A percentile compares a stretch with the other conserved stretches of the same genome.
Evolutionary conservation across 2,888 invertebrate genomes (phyloP).

Genomic region (Pristionchus mayeri): DNA sequence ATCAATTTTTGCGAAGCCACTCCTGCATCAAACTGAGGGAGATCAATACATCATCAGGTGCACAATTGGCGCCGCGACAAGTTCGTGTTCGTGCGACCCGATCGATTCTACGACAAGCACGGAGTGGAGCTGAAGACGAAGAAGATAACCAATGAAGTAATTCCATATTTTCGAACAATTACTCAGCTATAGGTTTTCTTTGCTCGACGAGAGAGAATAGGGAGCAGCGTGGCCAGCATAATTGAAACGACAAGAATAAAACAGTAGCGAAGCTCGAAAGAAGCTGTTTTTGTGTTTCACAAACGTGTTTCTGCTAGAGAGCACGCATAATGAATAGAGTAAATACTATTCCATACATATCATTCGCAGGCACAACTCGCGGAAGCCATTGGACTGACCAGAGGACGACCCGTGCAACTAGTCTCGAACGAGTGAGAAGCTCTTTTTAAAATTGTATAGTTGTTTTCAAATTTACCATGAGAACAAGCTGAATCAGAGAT

Average conservation of each 20-base stretch:
- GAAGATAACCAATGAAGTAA: neutral
- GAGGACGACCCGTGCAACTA: constrained; percentile 11
- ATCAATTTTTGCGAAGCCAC: too few species aligned
- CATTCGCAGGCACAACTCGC: neutral
- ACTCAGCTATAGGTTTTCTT: neutral
- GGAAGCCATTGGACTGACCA: constrained; percentile 7
- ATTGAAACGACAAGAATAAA: too few species aligned
- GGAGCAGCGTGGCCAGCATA: too few species aligned
- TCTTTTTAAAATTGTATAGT: neutral
- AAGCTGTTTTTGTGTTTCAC: too few species aligned
- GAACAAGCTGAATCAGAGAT: too few species aligned
- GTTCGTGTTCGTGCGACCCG: constrained; percentile 40
- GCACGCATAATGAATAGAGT: too few species aligned
- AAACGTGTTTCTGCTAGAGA: too few species aligned
- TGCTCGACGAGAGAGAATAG: too few species aligned
- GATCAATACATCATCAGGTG: neutral
- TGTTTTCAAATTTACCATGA: too few species aligned
- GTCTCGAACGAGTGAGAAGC: constrained; percentile 1
- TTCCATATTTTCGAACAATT: neutral
- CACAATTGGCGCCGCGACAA: constrained; percentile 5
- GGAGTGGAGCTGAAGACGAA: neutral
- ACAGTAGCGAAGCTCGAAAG: too few species aligned
- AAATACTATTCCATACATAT: too few species aligned
- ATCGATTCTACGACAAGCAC: constrained; percentile 37
- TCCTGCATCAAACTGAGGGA: too few species aligned